Evolutionary conservation across 2,888 invertebrate genomes (phyloP), one percentile per base, ranked within the genome.

Genomic region (Ectemnius cavifrons): DNA sequence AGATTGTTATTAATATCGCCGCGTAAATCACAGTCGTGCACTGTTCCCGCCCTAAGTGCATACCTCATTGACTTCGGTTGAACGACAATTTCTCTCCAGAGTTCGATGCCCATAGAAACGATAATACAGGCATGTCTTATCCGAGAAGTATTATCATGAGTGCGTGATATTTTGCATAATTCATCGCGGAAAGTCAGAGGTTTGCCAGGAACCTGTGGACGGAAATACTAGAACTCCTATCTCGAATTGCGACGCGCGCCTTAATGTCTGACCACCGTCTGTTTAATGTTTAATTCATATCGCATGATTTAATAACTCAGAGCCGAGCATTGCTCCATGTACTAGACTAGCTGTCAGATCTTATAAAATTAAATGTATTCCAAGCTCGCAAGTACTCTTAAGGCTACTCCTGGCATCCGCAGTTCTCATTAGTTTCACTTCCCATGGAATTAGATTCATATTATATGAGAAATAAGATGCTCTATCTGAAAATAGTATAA

Each of bases 1-100:
- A 71, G 81, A 81, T 78, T 77, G 79, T 84, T 85, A 86, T 86
- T 86, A 85, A 84, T 85, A 83, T 75, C 20, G 49, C 20, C 16
- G 59, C 65, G 47, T 73, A 80, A 85, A 80, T 84, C 78, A 80
- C 71, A 75, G 37, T 70, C 52, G 69, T 62, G 60, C 58, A 66
- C 46, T 23, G 20, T 47, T 37, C 47, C 58, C 52, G 20, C 56
- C 45, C 46, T 61, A 65, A 65, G 23, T 37, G 46, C 61, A 61
- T 56, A 65, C 52, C 65, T 49, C 60, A 62, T 66, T 57, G 20
- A 71, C 57, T 61, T 56, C n/a, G 47, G 20, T 57, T 65, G 45
- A 57, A 61, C 56, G 52, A 37, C 65, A 65, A 37, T 11, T 6
- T 37, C 37, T 37, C 37, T 6, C 37, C 0, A 37, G 37, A 8